Evolutionary conservation across 1,140 invertebrate genomes (phyloP), one percentile per base, ranked within the genome.

Genomic region (Drosophila fuyamai): DNA sequence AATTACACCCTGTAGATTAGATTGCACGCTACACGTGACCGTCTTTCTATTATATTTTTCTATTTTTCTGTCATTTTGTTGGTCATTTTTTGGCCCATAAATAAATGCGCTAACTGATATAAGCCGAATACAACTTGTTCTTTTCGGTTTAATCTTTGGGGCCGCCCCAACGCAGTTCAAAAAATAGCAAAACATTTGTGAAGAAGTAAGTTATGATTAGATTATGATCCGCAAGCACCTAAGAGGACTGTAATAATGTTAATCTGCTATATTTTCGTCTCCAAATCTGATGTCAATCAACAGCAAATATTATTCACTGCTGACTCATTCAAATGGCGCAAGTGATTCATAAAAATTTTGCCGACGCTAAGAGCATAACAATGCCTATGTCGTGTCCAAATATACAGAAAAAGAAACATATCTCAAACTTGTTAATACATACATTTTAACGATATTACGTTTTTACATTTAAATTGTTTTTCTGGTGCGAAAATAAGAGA

Each of bases 41-140:
- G 0, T 0, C 12, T 12, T 53, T 66, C 36, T 61, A 14, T 61
- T 47, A 65, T 47, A 27, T 65, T 67, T 65, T 50, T 16, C 32
- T 32, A 35, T 66, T 48, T 38, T 63, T 16, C 46, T 50, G 27
- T 35, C 65, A 14, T 67, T 65, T 16, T 67, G 46, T 27, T 71
- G 44, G 65, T 68, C 35, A 40, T 16, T 48, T 48, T n/a, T 29
- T 12, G n/a, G 36, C 13, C 38, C 36, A 71, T 56, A 68, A 68
- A 66, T 46, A 44, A 10, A 47, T 38, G 1, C 46, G 7, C 32
- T 13, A 40, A 36, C 65, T 70, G 63, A 71, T 47, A 70, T 10
- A 55, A 70, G n/a, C 67, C 41, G 16, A 71, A 70, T 16, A 71
- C 51, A 48, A 71, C 68, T 71, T 18, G 68, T 71, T 50, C 6